Evolutionary conservation across 2,797 vertebrate species (phyloP).

Genomic region (Erpetoichthys calabaricus): DNA sequence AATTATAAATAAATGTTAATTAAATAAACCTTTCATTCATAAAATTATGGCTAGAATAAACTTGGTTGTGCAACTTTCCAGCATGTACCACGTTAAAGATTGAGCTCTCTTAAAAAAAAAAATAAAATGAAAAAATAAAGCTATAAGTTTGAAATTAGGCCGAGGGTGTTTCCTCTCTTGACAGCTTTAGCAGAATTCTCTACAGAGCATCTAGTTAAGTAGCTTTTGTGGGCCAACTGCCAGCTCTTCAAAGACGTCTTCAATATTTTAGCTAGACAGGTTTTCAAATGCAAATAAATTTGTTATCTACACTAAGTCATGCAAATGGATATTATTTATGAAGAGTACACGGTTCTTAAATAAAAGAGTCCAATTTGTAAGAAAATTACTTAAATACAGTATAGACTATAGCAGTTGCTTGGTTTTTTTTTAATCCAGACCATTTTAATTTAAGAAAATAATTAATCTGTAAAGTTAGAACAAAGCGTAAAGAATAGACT

Average conservation of each 20-base stretch:
- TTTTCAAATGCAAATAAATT: conserved; percentile 2
- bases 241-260: conserved; percentile 2
- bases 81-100: no score
- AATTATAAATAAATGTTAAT: no score
- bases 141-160: neutral
- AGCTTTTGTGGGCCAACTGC: conserved; percentile 1
- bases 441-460: no score
- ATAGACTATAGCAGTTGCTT: no score
- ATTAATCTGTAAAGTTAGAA: no score
- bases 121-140: no score
- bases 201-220: neutral
- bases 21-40: no score
- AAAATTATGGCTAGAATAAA: no score
- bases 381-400: neutral
- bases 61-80: no score
- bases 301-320: neutral
- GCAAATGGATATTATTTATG: conserved; percentile 4
- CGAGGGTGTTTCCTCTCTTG: neutral
- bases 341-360: neutral
- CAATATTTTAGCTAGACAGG: conserved; percentile 4
- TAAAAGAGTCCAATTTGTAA: neutral
- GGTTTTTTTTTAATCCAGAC: no score
- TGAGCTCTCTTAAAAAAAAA: no score
- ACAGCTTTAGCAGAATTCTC: conserved; percentile 2
- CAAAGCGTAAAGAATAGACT: no score